Evolutionary conservation across 2,888 invertebrate genomes (phyloP), one percentile per base, ranked within the genome.

Genomic region (Caradrina kadenii): DNA sequence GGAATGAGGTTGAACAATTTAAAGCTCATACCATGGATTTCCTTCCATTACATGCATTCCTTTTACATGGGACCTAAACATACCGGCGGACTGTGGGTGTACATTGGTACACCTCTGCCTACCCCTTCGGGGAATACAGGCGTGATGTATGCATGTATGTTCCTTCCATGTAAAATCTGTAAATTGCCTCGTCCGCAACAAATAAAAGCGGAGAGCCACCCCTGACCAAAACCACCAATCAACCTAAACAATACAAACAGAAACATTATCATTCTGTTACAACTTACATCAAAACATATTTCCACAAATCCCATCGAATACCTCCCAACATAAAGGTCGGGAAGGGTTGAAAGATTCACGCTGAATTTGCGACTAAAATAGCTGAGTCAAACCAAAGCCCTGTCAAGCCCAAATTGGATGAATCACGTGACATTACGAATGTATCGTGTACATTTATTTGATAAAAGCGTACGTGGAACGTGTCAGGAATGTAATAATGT

Each of bases 401-500:
- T 88, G 90, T 91, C 91, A 91, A 87, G 90, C 86, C 87, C 87
- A 92, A 93, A 94, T 92, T 92, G 91, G 87, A 91, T 89, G 89
- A 90, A 89, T 91, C 88, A 88, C 87, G 86, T 89, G 91, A 93
- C 91, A 89, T 91, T 90, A 87, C 88, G 86, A 90, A 90, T 91
- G 89, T 90, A 90, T 90, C 88, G 88, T 87, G 89, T 83, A 88
- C 91, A 90, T 92, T 92, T 92, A 92, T 94, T 91, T 92, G 93
- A 92, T 93, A 93, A 92, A 92, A 92, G 89, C 92, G 84, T 87
- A 87, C 87, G 86, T 81, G 80, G 87, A 88, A 93, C 92, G 93
- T 92, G 93, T 93, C 91, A 87, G 89, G 93, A 94, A 93, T 94
- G 92, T 94, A 92, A 94, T 94, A 94, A 92, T 91, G 89, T 88